A percentile compares a stretch with the other conserved stretches of the same genome.
These are phyloP conservation scores for Gymnodraco acuticeps DNA, from an alignment of 2,797 vertebrate genomes.

Conservation along the genomic window DNA sequence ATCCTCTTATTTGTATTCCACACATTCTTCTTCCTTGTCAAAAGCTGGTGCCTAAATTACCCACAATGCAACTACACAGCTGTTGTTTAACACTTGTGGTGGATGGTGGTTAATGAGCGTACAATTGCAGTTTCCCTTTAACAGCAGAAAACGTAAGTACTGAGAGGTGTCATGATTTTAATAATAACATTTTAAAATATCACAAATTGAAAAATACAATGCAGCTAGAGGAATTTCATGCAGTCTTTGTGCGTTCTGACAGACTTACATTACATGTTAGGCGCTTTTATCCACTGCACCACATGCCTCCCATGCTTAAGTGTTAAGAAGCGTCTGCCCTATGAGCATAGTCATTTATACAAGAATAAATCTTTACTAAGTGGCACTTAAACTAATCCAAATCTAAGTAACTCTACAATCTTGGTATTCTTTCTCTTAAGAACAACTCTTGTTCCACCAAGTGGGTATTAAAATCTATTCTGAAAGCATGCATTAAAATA, in stretches of 20 bases:
- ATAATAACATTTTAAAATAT: background rate
- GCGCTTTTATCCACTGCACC: too few relatives aligned
- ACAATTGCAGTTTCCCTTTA: background rate
- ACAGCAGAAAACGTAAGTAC: background rate
- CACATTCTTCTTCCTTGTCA: background rate
- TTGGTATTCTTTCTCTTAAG: conserved; percentile 18
- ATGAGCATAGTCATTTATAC: conserved; percentile 14
- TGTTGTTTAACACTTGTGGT: accelerated
- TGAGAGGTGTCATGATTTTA: background rate
- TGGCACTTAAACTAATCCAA: conserved; percentile 17
- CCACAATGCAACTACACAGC: background rate
- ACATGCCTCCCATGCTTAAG: background rate
- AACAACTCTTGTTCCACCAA: conserved; percentile 39
- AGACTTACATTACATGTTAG: background rate
- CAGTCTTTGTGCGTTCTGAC: conserved; percentile 4
- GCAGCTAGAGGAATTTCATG: background rate
- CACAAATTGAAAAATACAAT: background rate
- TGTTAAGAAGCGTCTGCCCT: background rate
- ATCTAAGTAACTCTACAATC: conserved; percentile 6
- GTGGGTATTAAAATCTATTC: conserved; percentile 35
- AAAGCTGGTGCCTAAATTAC: background rate
- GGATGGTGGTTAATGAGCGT: background rate
- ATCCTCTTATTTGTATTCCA: too few relatives aligned
- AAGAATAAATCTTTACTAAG: conserved; percentile 24
- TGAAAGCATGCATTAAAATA: conserved; percentile 54